Conservation (phyloP, 2,113 vertebrate species). For the Numida meleagris region DNA sequence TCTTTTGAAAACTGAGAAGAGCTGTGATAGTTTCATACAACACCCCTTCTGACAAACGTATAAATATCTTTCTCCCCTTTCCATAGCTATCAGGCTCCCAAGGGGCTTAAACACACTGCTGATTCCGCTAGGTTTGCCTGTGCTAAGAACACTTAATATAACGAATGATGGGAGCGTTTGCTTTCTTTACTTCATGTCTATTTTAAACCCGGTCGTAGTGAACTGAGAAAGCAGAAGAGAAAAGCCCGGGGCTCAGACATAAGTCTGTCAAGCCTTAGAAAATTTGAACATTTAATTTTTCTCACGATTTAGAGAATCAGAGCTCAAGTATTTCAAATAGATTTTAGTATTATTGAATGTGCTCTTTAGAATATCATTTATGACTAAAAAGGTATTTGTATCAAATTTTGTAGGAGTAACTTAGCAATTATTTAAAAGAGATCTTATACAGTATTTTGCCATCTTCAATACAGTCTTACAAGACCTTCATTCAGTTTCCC, state of each 20-base stretch:
- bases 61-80: background rate
- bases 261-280: background rate
- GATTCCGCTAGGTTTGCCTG: background rate
- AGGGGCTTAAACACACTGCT: background rate
- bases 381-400: background rate
- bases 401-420: background rate
- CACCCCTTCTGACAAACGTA: background rate
- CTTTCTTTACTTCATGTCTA: conserved; percentile 2
- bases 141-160: background rate
- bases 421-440: background rate
- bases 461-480: background rate
- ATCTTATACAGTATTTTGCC: background rate
- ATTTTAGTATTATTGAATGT: background rate
- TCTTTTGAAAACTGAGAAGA: background rate
- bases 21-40: background rate
- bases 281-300: background rate
- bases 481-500: background rate
- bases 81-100: background rate
- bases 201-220: background rate
- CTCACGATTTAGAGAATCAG: background rate
- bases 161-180: background rate
- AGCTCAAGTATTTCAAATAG: background rate
- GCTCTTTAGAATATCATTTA: background rate
- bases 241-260: background rate
- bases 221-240: background rate